Evolutionary conservation across 2,888 invertebrate genomes (phyloP), one percentile per base, ranked within the genome.

Genomic region (Empis stercorea): DNA sequence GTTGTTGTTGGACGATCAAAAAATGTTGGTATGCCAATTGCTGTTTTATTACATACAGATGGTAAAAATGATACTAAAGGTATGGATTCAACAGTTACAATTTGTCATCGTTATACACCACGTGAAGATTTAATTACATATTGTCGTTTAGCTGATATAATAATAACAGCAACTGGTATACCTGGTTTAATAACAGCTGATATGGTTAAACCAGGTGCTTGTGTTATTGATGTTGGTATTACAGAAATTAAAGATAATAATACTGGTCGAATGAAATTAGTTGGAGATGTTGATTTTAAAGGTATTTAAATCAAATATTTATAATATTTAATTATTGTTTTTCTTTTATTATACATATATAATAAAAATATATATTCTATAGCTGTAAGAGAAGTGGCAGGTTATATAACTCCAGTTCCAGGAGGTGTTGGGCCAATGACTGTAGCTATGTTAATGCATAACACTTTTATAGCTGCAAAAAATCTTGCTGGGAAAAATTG

Each of bases 351-450:
- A n/a, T n/a, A n/a, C n/a, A n/a, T n/a, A n/a, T n/a, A n/a, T n/a
- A n/a, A n/a, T n/a, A 32, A 48, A 2, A 27, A 16, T n/a, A 50
- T 30, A 46, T 58, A 58, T 57, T 55, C 65, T 63, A 48, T 72
- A 82, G 79, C 75, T 66, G 89, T 89, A 1, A 76, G 76, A 49
- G 75, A 87, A 67, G 74, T 88, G 20, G 93, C 92, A 10, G 86
- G 87, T 10, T 75, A 81, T 45, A 81, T 94, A 42, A 91, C 92
- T 0, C 92, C 93, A 1, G 94, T 93, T 0, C 93, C 93, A 1
- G 79, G 93, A 2, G 94, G 94, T 3, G 93, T 89, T 5, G 93
- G 93, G 0, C 93, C 93, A 1, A 87, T 93, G 84, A 94, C 94
- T 0, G 92, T 93, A 0, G 86, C 91, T 1, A 92, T 92, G 89